Evolutionary conservation across 2,113 vertebrate genomes (phyloP), one percentile per base, ranked within the genome.

Genomic region (Oryzias melastigma): DNA sequence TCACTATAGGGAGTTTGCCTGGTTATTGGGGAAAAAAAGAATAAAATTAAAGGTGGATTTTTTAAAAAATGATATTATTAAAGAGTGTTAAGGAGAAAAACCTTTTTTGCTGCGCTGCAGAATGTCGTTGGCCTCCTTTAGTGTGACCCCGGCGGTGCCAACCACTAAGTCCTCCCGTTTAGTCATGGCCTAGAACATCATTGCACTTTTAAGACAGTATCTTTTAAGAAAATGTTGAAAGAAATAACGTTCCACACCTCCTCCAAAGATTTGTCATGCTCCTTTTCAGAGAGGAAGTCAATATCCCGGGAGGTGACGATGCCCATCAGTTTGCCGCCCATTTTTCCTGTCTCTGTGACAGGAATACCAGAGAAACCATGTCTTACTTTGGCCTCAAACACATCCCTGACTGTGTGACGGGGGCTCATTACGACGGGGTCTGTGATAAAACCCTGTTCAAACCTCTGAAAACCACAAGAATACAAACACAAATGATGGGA

Each of bases 311-410:
- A 96, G 57, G 95, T 96, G 73, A 97, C 93, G 0, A 97, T 96
- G 71, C 95, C 95, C 85, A 95, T 92, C 68, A 96, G 86, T 58
- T 93, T 94, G 89, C 94, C 91, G 57, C 94, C 95, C 94, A 97
- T 97, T 81, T 94, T 93, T 59, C 95, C 95, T 0, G 92, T 95
- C 80, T 95, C 94, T 0, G 95, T 97, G 68, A 98, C 80, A 0
- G 95, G 95, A 59, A 96, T 96, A 14, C 95, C 95, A 0, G 96
- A 97, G 89, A 98, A 98, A 66, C 96, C 95, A 1, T 96, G 96
- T 15, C 94, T 91, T 0, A 90, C 61, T 89, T 98, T 98, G 72
- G 95, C 96, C 82, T 96, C 94, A 8, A 95, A 89, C 48, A 98
- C 95, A 0, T 98, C 93, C 0, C 94, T 93, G 3, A 98, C 94